Conservation (phyloP, 2,888 invertebrate species). For the Abrostola triplasia region DNA sequence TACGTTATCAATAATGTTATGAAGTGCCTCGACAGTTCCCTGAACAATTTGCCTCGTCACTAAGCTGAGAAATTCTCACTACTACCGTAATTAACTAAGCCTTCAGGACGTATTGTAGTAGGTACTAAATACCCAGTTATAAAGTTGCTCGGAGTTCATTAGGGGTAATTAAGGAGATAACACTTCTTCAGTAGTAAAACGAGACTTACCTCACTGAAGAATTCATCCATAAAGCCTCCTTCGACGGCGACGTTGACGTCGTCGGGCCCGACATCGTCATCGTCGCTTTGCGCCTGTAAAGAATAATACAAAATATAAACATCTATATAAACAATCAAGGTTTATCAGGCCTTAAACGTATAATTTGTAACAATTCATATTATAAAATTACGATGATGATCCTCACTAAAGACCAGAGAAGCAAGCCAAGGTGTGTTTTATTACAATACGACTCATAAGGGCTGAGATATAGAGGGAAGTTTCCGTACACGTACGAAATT, state of each 20-base stretch:
- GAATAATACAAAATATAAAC: conserved; percentile 40
- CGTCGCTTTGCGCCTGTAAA: conserved; percentile 98
- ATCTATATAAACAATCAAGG: too few relatives aligned
- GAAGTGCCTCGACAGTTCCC: conserved; percentile 3
- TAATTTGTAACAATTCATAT: too few relatives aligned
- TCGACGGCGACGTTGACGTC: conserved; percentile 99
- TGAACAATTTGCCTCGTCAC: conserved; percentile 20
- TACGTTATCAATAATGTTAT: background rate
- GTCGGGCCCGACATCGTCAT: conserved; percentile 97
- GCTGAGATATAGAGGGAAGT: background rate
- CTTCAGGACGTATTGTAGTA: conserved; percentile 48
- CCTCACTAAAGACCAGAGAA: background rate
- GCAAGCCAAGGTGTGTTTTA: conserved; percentile 1
- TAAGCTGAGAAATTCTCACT: conserved; percentile 32
- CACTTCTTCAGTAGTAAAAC: conserved; percentile 15
- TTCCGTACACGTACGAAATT: conserved; percentile 14
- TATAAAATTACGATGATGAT: too few relatives aligned
- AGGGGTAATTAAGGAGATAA: conserved; percentile 36
- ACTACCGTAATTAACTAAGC: conserved; percentile 52
- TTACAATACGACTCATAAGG: background rate
- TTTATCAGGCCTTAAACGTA: too few relatives aligned
- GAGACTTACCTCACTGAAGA: conserved; percentile 97
- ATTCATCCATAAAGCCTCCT: conserved; percentile 99
- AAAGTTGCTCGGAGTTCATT: conserved; percentile 35
- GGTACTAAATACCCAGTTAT: conserved; percentile 28